Conservation (phyloP, 2,797 vertebrate species). For the Poecilia picta region DNA sequence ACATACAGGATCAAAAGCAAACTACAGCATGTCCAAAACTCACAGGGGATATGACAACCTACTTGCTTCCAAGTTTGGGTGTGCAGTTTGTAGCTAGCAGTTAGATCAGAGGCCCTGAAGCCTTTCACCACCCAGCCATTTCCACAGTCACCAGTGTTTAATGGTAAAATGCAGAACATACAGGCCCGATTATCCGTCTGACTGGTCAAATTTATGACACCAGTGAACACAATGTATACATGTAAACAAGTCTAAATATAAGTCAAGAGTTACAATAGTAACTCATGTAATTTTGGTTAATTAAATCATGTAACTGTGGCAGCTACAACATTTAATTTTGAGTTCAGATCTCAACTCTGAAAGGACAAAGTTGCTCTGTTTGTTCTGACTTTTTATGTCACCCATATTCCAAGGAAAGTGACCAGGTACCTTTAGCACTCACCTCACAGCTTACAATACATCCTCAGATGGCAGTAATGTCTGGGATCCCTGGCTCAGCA, state of each 20-base stretch:
- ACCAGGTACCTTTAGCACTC: too few species aligned
- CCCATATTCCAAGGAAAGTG: too few species aligned
- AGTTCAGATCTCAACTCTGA: too few species aligned
- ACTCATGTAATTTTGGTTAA: too few species aligned
- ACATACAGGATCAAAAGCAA: slow-evolving; percentile 54
- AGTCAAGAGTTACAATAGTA: too few species aligned
- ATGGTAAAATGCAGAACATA: background rate
- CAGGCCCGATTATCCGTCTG: background rate
- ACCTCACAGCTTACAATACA: too few species aligned
- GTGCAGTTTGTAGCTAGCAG: slow-evolving; percentile 23
- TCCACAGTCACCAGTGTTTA: background rate
- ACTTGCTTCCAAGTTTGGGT: slow-evolving; percentile 13
- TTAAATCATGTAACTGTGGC: too few species aligned
- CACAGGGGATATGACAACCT: slow-evolving; percentile 15
- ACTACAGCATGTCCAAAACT: slow-evolving; percentile 34
- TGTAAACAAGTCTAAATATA: background rate
- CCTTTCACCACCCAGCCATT: background rate
- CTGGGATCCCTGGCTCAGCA: too few species aligned
- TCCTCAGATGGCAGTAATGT: too few species aligned
- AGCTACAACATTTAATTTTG: too few species aligned
- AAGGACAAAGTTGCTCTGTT: too few species aligned
- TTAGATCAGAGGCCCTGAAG: background rate
- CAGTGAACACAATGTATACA: background rate
- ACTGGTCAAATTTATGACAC: background rate
- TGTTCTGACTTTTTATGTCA: too few species aligned